Base-by-base conservation (phyloP, 2,113 vertebrate genomes). In the Dipodomys stephensi region DNA sequence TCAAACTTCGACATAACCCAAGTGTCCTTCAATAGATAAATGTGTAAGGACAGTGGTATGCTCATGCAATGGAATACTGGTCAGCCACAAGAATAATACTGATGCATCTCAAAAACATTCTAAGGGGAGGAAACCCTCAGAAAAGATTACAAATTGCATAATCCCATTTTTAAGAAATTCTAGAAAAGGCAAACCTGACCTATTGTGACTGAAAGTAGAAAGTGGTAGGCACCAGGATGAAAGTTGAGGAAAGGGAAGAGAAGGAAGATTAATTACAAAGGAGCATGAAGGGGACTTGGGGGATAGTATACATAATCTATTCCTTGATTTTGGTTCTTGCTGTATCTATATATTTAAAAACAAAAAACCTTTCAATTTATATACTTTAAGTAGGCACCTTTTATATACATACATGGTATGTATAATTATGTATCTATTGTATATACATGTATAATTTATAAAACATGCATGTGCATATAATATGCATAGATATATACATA, bases 301-400 rank as follows among this genome's bases (percentile, higher is more conserved):
- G 20, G 32, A 30, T 53, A 3, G 69, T 74, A 22, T n/a, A 64
- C 71, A 82, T 82, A 18, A 86, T 94, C 73, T 44, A 0, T 72
- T 46, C 91, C 16, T 89, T 93, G 49, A 79, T 23, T 93, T 10
- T 82, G 16, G 35, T 84, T 11, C 7, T 60, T 28, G 5, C 44
- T 80, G 7, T 79, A 80, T 85, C 28, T 67, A 76, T 76, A 23
- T 60, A 39, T 90, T 81, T 77, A 13, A 80, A 57, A 13, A 57
- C 49, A 57, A 84, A 92, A 80, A 92, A 62, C 5, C 82, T 69
- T 69, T 94, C 22, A 57, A n/a, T 44, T 67, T 89, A 22, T 57
- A 25, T 49, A 80, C 44, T 82, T 93, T 65, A 67, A 94, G 78
- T 94, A 19, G n/a, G 4, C 64, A 28, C 69, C 13, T 88, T 87